Conservation (phyloP, 2,113 vertebrate genomes). For the Amphiprion ocellaris region DNA sequence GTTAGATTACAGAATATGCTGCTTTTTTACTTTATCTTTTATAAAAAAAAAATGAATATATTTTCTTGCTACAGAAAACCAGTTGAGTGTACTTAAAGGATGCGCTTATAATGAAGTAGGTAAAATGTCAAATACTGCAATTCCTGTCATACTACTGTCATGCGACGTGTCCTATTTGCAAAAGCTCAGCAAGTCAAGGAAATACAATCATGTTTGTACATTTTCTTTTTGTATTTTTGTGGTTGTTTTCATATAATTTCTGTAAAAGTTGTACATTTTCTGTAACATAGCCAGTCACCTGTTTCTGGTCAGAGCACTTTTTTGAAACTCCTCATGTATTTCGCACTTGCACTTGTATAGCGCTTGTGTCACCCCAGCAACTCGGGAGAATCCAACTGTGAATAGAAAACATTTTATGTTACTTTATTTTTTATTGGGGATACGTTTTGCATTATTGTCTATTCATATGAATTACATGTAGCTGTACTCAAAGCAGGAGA, state of each 20-base stretch:
- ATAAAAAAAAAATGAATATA: conserved; percentile 73
- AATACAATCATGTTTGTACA: conserved; percentile 64
- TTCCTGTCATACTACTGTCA: conserved; percentile 51
- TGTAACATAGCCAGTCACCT: conserved; percentile 67
- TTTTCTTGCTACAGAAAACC: conserved; percentile 81
- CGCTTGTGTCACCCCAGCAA: conserved; percentile 54
- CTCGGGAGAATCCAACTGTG: conserved; percentile 63
- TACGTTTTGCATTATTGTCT: conserved; percentile 21
- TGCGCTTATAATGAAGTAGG: conserved; percentile 36
- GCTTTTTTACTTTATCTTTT: conserved; percentile 86
- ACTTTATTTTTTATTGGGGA: conserved; percentile 4
- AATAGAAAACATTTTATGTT: conserved; percentile 63
- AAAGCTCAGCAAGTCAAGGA: conserved; percentile 52
- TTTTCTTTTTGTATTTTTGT: conserved; percentile 67
- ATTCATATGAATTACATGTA: conserved; percentile 34
- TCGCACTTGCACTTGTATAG: conserved; percentile 64
- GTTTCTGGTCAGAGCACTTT: conserved; percentile 74
- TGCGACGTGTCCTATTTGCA: conserved; percentile 54
- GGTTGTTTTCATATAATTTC: conserved; percentile 68
- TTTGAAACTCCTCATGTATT: conserved; percentile 58
- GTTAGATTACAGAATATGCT: conserved; percentile 72
- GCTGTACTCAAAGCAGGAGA: conserved; percentile 13
- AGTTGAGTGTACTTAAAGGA: conserved; percentile 58
- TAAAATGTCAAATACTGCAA: conserved; percentile 25
- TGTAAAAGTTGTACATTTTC: conserved; percentile 67